phyloP scores from a whole-genome alignment of 92 coral and sea anemone genomes.

The Anthopleura xanthogrammica region DNA sequence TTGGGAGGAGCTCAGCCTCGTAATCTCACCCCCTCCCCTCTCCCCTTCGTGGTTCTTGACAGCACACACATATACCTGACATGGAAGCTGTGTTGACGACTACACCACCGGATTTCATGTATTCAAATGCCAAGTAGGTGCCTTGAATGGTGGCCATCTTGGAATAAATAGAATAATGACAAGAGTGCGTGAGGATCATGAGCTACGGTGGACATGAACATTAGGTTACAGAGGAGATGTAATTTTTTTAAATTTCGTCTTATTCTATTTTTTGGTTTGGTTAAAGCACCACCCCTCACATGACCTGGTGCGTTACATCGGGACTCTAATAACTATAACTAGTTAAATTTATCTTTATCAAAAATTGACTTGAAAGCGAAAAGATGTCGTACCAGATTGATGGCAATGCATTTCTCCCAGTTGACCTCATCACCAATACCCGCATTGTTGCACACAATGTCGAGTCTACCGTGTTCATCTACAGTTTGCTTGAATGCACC shows the following conservation, averaged over 20 bases:
- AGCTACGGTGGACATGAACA: too few species aligned
- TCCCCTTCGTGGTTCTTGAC: too few species aligned
- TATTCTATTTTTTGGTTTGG: too few species aligned
- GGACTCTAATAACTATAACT: too few species aligned
- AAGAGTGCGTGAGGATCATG: too few species aligned
- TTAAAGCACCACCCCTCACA: too few species aligned
- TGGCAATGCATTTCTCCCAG: constrained; percentile 54
- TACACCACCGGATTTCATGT: constrained; percentile 37
- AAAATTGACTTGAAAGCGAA: not conserved
- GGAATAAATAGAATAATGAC: not conserved
- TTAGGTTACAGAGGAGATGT: too few species aligned
- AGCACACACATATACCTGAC: constrained; percentile 22
- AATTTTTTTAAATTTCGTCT: too few species aligned
- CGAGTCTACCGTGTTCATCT: constrained; percentile 36
- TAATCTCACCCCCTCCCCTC: too few species aligned
- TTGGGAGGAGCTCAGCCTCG: too few species aligned
- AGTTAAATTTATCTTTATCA: not conserved
- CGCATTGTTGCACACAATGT: constrained; percentile 69
- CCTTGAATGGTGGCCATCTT: constrained; percentile 51
- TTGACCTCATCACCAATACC: constrained; percentile 58
- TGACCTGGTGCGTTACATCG: too few species aligned
- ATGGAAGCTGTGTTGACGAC: constrained; percentile 57
- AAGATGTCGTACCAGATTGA: constrained; percentile 40
- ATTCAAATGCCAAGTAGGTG: constrained; percentile 51
- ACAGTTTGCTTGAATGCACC: constrained; percentile 32